Evolutionary conservation across 2,888 invertebrate genomes (phyloP).

Genomic region (Callosobruchus maculatus): DNA sequence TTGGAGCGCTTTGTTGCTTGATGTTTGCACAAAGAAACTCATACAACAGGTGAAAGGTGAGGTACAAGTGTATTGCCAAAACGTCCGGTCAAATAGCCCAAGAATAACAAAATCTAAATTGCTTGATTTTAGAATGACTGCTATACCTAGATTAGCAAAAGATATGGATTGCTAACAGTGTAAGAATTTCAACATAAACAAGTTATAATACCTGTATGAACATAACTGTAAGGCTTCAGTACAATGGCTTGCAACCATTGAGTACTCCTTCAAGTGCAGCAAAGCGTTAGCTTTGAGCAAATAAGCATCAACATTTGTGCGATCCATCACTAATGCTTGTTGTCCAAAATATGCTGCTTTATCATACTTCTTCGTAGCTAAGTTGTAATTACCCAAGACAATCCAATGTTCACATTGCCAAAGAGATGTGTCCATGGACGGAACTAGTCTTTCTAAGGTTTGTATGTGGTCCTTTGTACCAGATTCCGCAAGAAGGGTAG

Average conservation of each 20-base stretch:
- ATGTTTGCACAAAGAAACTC: no score
- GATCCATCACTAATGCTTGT: conserved; percentile 59
- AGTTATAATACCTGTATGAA: conserved; percentile 45
- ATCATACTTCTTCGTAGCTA: conserved; percentile 60
- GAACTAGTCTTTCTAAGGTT: conserved; percentile 35
- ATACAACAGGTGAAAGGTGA: no score
- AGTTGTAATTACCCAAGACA: conserved; percentile 69
- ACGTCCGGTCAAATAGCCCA: no score
- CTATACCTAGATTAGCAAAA: no score
- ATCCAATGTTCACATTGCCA: conserved; percentile 66
- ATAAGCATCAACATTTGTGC: conserved; percentile 67
- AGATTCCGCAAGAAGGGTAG: conserved; percentile 36
- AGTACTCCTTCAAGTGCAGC: conserved; percentile 62
- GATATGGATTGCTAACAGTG: no score
- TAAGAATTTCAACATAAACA: neutral
- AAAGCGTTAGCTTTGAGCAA: conserved; percentile 69
- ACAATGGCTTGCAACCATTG: conserved; percentile 64
- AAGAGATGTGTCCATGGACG: conserved; percentile 35
- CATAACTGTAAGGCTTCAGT: conserved; percentile 62
- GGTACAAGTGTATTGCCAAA: no score
- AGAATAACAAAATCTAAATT: no score
- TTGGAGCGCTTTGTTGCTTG: no score
- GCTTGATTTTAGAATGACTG: no score
- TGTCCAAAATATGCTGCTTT: conserved; percentile 71
- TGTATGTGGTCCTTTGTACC: conserved; percentile 40